These are phyloP conservation scores for Onychostoma macrolepis DNA, from an alignment of 2,113 vertebrate genomes.

Conservation along the genomic window DNA sequence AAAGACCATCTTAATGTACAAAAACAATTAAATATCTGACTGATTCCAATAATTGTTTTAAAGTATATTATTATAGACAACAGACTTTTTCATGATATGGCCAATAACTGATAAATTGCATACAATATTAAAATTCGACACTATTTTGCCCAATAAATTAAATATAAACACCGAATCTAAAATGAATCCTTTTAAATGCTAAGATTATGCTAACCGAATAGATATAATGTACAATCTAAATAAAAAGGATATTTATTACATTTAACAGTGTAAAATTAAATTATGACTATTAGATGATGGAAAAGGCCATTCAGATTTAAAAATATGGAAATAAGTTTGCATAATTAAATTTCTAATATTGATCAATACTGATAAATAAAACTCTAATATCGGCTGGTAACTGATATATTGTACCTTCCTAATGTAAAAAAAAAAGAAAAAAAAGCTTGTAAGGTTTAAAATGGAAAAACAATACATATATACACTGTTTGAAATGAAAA, in stretches of 20 bases:
- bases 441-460: background rate
- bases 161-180: background rate
- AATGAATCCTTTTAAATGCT: no score
- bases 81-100: background rate
- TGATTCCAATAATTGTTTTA: no score
- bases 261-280: background rate
- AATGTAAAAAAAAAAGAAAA: background rate
- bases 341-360: background rate
- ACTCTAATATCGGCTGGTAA: background rate
- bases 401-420: background rate
- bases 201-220: no score
- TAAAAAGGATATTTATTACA: background rate
- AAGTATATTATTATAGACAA: background rate
- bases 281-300: background rate
- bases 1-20: no score
- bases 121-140: background rate
- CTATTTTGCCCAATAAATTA: background rate
- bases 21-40: no score
- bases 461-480: background rate
- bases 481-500: background rate
- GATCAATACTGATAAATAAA: background rate
- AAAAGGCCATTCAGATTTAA: background rate
- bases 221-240: no score
- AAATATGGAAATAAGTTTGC: background rate
- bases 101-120: background rate